Evolutionary conservation across 2,888 invertebrate species (phyloP), one percentile per base, ranked within the genome.

Genomic region (Agrochola litura): DNA sequence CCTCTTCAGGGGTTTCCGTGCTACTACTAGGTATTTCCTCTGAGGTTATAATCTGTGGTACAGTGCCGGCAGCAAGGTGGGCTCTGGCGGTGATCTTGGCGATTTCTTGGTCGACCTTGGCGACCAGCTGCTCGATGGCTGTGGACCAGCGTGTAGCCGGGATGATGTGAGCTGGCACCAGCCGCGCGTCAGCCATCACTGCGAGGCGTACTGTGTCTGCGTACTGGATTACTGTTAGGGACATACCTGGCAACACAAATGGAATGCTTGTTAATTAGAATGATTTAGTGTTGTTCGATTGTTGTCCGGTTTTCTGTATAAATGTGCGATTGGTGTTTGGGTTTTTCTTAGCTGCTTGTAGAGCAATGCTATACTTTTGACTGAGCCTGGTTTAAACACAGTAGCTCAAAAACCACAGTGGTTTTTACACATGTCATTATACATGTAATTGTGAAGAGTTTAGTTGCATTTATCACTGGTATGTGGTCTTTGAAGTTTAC

Each of bases 111-210:
- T 96, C 95, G 54, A 96, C 89, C 87, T 93, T 95, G 10, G 90
- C 83, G 76, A 96, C 90, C 1, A 96, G 89, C 52, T 95, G 95
- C n/a, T 95, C 94, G n/a, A 96, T 88, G 22, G 93, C 94, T 8
- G 89, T 86, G 0, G 96, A 89, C 97, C 97, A 97, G 19, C 97
- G 93, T 4, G 91, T 82, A 9, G 97, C 97, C 0, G 98, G 96
- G 66, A 97, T 93, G 1, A 94, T 92, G 93, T 98, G 98, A 30
- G 97, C 96, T 0, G 98, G 98, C 0, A 97, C 97, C n/a, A 98
- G 94, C 22, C 97, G 97, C 0, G 98, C 97, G 91, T 98, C 98
- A 1, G 97, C 97, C 98, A 98, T 98, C 12, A 98, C 97, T 2
- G 97, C 97, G 10, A 98, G 92, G 3, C 97, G 97, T 3, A 98